Base-by-base conservation (phyloP, 2,888 invertebrate genomes). In the Campoletis raptor region DNA sequence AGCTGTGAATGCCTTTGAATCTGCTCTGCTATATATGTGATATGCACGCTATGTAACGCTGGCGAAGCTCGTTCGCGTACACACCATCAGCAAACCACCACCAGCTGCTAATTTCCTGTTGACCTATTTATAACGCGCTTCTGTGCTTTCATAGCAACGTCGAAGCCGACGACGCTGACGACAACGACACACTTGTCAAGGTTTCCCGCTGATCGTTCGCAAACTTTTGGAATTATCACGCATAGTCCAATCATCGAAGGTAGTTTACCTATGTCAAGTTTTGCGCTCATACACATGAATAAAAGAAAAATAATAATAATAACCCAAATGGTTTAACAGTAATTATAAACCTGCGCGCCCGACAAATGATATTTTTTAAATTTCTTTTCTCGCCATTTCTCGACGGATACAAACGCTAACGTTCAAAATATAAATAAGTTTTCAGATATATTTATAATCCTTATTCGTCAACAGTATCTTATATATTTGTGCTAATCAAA, bases 91-190 rank as follows among this genome's bases (percentile, higher is more conserved):
- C 67, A 48, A 85, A 67, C 88, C 88, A 86, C 85, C 81, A 81
- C 87, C 85, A 74, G 88, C 88, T 86, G 88, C 87, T 91, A 89
- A 92, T 92, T 92, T 92, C 92, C 91, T 89, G 90, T 91, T 92
- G 92, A 93, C 92, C 93, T 92, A 92, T 92, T 92, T 93, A 92
- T 92, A 91, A 90, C 88, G 82, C 74, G 82, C 78, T 86, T 73
- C 82, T 57, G 57, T 74, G 72, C 69, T 64, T 82, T 85, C 84
- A 52, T 73, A 40, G 52, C 48, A 30, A 52, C 72, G 72, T 18
- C 81, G 52, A 77, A 81, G 72, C 72, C 74, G 21, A 67, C 78
- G 67, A 69, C 84, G 42, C 73, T 81, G 72, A 52, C 86, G 83
- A 74, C 78, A 61, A 61, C 87, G 84, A 88, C 88, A 89, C 84